Evolutionary conservation across 2,797 vertebrate species (phyloP).

Genomic region (Macrochelys suwanniensis): DNA sequence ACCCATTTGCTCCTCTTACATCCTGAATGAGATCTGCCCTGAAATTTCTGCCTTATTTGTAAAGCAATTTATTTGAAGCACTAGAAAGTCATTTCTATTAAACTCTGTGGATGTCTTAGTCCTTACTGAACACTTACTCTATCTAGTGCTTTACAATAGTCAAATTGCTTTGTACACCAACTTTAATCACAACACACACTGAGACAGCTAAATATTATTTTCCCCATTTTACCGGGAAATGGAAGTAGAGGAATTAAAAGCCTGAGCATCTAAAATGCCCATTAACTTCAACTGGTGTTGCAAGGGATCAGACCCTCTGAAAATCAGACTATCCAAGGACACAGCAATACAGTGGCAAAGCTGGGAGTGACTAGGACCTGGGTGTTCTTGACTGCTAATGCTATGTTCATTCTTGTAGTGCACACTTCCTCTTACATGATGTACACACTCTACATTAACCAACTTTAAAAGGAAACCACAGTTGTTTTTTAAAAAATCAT

Average conservation of each 20-base stretch:
- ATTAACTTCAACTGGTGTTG: neutral
- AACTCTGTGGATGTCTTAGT: neutral
- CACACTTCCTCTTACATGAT: neutral
- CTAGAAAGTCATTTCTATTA: neutral
- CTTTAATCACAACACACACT: neutral
- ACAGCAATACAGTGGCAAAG: neutral
- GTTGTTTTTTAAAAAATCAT: neutral
- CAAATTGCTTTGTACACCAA: neutral
- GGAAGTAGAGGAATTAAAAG: neutral
- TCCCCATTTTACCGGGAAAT: neutral
- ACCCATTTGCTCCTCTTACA: constrained; percentile 39
- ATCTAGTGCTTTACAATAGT: neutral
- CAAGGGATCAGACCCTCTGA: neutral
- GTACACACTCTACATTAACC: neutral
- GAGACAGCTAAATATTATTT: neutral
- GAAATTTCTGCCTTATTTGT: constrained; percentile 22
- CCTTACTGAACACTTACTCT: neutral
- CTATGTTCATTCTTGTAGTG: neutral
- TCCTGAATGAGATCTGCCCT: constrained; percentile 3
- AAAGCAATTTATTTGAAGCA: neutral
- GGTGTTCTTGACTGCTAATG: neutral
- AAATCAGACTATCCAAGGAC: neutral
- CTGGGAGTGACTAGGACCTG: neutral
- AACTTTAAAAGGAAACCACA: neutral
- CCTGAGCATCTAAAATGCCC: neutral